These are phyloP conservation scores for Nebria salina DNA, from an alignment of 2,888 invertebrate genomes.

Conservation along the genomic window DNA sequence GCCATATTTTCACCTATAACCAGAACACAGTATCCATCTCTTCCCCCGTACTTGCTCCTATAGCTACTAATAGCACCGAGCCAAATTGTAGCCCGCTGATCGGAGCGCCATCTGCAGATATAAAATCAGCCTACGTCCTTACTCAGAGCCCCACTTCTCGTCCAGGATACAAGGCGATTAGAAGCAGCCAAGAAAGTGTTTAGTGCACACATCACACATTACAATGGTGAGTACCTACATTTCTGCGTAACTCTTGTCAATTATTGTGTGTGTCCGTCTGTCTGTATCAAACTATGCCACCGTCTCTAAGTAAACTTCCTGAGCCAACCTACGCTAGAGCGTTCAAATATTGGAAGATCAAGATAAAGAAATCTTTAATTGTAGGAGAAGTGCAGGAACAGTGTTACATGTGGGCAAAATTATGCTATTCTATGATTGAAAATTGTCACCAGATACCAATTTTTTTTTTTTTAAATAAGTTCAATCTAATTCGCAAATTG, in stretches of 20 bases:
- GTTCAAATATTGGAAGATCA: conserved; percentile 60
- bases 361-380: conserved; percentile 60
- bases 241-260: not conserved
- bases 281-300: conserved; percentile 44
- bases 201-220: conserved; percentile 54
- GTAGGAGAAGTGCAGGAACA: conserved; percentile 52
- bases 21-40: not conserved
- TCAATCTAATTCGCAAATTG: not conserved
- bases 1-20: conserved; percentile 10
- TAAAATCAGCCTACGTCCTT: conserved; percentile 76
- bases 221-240: conserved; percentile 61
- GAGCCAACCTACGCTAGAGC: conserved; percentile 58
- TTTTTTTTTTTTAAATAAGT: no score
- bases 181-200: conserved; percentile 53
- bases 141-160: conserved; percentile 80
- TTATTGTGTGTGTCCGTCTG: conserved; percentile 35
- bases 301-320: conserved; percentile 48
- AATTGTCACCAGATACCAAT: no score
- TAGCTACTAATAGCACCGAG: conserved; percentile 30
- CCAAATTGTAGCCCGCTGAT: conserved; percentile 53
- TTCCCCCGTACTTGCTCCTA: not conserved
- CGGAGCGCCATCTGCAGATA: conserved; percentile 78
- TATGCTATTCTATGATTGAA: not conserved
- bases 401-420: not conserved
- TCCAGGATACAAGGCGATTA: conserved; percentile 79